Evolutionary conservation across 2,113 vertebrate genomes (phyloP), one percentile per base, ranked within the genome.

Genomic region (Cyprinus carpio): DNA sequence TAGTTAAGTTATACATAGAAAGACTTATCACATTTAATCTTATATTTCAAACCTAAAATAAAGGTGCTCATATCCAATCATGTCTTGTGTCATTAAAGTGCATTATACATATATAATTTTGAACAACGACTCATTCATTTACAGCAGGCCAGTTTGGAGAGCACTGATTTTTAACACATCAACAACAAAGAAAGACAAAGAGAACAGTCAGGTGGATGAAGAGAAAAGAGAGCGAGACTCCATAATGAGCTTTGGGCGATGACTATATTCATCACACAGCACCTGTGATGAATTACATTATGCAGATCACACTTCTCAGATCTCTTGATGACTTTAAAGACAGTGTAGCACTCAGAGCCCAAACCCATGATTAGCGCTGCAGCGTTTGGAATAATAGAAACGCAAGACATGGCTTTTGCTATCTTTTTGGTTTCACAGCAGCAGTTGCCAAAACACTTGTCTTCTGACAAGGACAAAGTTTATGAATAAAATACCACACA

Each of bases 241-340:
- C 46, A 60, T 87, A 86, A 89, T 84, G 79, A 82, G 86, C 81
- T 37, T 83, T 58, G 77, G 78, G 49, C 60, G 62, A 82, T 81
- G 64, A 82, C 83, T 87, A 54, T 82, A 82, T 87, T 89, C 78
- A 89, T 86, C 58, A 65, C 37, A 49, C 81, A 67, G 77, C 88
- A 89, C 86, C 88, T 87, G 88, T 72, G 69, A 74, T 87, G 84
- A 84, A 87, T 86, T 60, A 25, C 79, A 88, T 89, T 89, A 86
- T 89, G 88, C 84, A 88, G 87, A 89, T 89, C 81, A 72, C 79
- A 82, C 72, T 34, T 79, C 82, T 84, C 83, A 87, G 87, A 87
- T 85, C 88, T 83, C 78, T 79, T 88, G 88, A 89, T 89, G 88
- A 88, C 88, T 89, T 88, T 82, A 89, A 85, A 88, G 87, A 83